These are phyloP conservation scores for Psylliodes chrysocephalus DNA, from an alignment of 2,888 invertebrate species.

Conservation along the genomic window DNA sequence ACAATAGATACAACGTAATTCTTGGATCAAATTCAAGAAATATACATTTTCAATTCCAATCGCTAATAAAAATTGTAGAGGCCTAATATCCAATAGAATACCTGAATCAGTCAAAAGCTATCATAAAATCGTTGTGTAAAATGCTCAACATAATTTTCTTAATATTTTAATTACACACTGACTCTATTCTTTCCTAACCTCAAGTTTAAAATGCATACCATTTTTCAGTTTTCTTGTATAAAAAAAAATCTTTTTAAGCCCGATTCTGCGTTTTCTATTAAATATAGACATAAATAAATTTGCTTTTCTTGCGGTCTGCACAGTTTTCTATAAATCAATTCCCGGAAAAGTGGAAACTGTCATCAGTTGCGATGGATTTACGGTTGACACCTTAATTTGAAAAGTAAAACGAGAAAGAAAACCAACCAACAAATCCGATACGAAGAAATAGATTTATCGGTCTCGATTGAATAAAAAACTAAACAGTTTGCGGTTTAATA, in stretches of 20 bases:
- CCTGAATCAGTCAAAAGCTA: no score
- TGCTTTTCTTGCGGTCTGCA: slow-evolving; percentile 25
- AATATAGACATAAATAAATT: slow-evolving; percentile 2
- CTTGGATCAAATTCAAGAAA: no score
- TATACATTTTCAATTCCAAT: no score
- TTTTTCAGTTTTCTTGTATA: no score
- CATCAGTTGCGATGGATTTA: slow-evolving; percentile 50
- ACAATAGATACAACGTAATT: no score
- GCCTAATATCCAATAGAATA: no score
- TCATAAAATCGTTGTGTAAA: no score
- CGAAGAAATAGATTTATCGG: slow-evolving; percentile 12
- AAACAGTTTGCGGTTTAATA: not conserved
- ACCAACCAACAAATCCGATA: not conserved
- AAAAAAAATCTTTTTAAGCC: not conserved
- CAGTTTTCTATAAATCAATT: slow-evolving; percentile 49
- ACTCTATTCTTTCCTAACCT: no score
- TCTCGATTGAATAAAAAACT: not conserved
- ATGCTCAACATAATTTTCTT: no score
- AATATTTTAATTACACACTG: no score
- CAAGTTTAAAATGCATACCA: no score
- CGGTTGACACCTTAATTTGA: slow-evolving; percentile 50
- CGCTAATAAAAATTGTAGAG: no score
- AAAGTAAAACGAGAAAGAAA: slow-evolving; percentile 24
- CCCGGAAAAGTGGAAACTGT: slow-evolving; percentile 47
- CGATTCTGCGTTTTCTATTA: not conserved